Evolutionary conservation across 1,140 invertebrate species (phyloP), one percentile per base, ranked within the genome.

Genomic region (Drosophila dunni): DNA sequence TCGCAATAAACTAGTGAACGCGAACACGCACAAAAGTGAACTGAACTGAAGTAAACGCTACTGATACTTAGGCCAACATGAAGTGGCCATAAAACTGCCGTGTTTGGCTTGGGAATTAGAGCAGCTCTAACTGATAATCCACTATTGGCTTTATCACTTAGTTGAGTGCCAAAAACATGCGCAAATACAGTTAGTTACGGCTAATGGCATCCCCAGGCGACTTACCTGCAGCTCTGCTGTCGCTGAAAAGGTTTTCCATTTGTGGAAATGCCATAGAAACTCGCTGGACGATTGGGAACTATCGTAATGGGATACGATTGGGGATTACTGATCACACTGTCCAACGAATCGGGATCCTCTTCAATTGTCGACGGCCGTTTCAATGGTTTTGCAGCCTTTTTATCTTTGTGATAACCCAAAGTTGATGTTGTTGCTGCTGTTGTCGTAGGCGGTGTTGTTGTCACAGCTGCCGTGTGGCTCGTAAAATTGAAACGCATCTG

Each of bases 271-370:
- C 91, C 81, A 64, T 91, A 91, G 36, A 91, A 90, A 38, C 84
- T 92, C 40, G 76, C 72, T 24, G 91, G 81, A 17, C 86, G 73
- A 80, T 91, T 91, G 10, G 91, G 91, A 42, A 92, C 86, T 45
- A 92, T 90, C 13, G 91, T 92, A 15, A 92, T 91, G 44, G 91
- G 91, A 78, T 90, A 92, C 9, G 91, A 92, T 11, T 88, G 77
- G 8, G 91, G 91, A 79, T 92, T 91, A 38, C 88, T 91, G 44
- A 92, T 92, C 9, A 92, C 90, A 65, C 91, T 92, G 65, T 92
- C 91, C 57, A 92, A 65, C 4, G 92, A 92, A 36, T 92, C 91
- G 42, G 92, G 92, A 67, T 92, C 91, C 42, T 77, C 78, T 34
- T 92, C 92, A 33, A 92, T 84, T 13, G 78, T 79, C 10, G 71